phyloP scores from a whole-genome alignment of 2,888 invertebrate species.

The Polymixis flavicincta region DNA sequence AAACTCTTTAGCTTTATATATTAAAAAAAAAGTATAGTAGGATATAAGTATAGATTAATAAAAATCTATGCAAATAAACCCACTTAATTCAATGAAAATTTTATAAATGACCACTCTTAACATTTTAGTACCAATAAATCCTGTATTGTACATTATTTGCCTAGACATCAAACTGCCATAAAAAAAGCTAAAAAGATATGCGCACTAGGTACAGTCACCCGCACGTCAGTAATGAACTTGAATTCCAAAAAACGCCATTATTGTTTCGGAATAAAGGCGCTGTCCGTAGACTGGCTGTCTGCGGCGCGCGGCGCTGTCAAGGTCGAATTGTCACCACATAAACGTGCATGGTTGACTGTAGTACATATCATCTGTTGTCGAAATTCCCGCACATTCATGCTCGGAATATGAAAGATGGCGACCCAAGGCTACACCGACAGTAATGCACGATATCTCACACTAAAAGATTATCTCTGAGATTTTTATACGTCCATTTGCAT shows the following conservation, averaged over 20 bases:
- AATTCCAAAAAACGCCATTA: not conserved
- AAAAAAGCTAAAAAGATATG: slow-evolving; percentile 9
- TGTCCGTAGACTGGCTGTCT: no score
- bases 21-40: no score
- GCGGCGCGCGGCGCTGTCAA: not conserved
- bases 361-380: slow-evolving; percentile 7
- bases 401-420: slow-evolving; percentile 11
- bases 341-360: not conserved
- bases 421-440: slow-evolving; percentile 8
- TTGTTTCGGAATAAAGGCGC: not conserved
- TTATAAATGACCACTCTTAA: not conserved
- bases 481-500: slow-evolving; percentile 38
- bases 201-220: not conserved
- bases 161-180: not conserved
- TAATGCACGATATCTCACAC: slow-evolving; percentile 18
- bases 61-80: slow-evolving; percentile 1
- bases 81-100: slow-evolving; percentile 12
- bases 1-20: no score
- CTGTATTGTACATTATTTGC: slow-evolving; percentile 10
- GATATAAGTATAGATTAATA: no score
- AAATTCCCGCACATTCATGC: slow-evolving; percentile 12
- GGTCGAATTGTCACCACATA: not conserved
- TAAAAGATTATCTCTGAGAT: slow-evolving; percentile 20
- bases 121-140: slow-evolving; percentile 17
- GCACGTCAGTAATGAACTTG: not conserved